These are phyloP conservation scores for Fopius arisanus DNA, from an alignment of 1,140 invertebrate genomes.

Conservation along the genomic window DNA sequence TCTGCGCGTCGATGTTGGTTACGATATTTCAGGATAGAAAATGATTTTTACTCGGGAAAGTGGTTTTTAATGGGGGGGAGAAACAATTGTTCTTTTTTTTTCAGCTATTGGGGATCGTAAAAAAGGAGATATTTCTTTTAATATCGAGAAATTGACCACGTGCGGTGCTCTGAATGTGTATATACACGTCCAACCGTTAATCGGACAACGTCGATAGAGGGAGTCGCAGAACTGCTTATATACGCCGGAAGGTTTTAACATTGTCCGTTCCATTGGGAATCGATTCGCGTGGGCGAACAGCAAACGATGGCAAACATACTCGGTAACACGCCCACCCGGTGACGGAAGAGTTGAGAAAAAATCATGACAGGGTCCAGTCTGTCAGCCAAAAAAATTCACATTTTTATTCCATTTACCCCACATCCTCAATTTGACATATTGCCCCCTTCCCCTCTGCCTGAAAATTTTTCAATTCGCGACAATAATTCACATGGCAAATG, in stretches of 20 bases:
- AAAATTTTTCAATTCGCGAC: too few species aligned
- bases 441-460: too few species aligned
- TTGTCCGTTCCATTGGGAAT: constrained; percentile 15
- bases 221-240: background rate
- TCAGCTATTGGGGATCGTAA: background rate
- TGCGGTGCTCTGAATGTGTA: background rate
- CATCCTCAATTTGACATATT: too few species aligned
- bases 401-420: too few species aligned
- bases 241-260: constrained; percentile 13
- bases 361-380: constrained; percentile 5
- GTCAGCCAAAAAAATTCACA: background rate
- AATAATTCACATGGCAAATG: too few species aligned
- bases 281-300: constrained; percentile 18
- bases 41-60: too few species aligned
- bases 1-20: background rate
- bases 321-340: constrained; percentile 13
- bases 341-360: constrained; percentile 11
- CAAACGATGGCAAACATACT: constrained; percentile 14
- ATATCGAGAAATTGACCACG: background rate
- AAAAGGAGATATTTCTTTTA: background rate
- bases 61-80: background rate
- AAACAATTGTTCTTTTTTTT: background rate
- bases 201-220: constrained; percentile 18
- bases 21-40: too few species aligned
- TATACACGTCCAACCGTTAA: constrained; percentile 17